Conservation (phyloP, 1,140 invertebrate species). For the Brachionus rotundiformis region DNA sequence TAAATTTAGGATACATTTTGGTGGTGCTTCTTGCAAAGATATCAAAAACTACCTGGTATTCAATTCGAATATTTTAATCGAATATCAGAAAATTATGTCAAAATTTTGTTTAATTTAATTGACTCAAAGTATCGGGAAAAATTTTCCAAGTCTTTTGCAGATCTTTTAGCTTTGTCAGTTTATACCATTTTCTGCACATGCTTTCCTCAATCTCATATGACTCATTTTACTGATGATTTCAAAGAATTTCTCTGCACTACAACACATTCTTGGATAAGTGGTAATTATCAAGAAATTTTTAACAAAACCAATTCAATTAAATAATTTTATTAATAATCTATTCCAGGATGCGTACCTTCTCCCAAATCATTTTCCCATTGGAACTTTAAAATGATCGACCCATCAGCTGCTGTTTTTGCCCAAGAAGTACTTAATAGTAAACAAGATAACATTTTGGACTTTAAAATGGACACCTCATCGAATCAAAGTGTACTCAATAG, state of each 20-base stretch:
- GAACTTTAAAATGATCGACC: constrained; percentile 30
- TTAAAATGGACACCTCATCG: neutral
- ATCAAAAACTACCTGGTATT: constrained; percentile 2
- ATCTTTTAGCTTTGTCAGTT: constrained; percentile 18
- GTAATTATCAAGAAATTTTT: neutral
- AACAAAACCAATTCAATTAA: neutral
- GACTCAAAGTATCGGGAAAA: neutral
- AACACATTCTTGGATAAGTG: constrained; percentile 27
- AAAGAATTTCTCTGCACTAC: constrained; percentile 36
- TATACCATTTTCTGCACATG: constrained; percentile 41
- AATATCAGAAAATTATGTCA: constrained; percentile 42
- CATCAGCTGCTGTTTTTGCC: constrained; percentile 25
- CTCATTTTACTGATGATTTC: constrained; percentile 32
- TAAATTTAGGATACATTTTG: constrained; percentile 28
- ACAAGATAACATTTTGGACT: constrained; percentile 27
- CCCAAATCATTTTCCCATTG: constrained; percentile 22
- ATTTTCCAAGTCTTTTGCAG: constrained; percentile 31
- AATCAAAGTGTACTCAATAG: neutral
- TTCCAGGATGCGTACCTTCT: neutral
- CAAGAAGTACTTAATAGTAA: constrained; percentile 33
- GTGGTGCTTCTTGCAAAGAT: constrained; percentile 39
- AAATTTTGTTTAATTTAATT: neutral
- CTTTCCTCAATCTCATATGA: constrained; percentile 31
- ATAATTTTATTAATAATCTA: too few species aligned
- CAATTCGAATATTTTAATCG: constrained; percentile 38